phyloP scores from a whole-genome alignment of 2,113 vertebrate species.

The Trematocara marginatum region DNA sequence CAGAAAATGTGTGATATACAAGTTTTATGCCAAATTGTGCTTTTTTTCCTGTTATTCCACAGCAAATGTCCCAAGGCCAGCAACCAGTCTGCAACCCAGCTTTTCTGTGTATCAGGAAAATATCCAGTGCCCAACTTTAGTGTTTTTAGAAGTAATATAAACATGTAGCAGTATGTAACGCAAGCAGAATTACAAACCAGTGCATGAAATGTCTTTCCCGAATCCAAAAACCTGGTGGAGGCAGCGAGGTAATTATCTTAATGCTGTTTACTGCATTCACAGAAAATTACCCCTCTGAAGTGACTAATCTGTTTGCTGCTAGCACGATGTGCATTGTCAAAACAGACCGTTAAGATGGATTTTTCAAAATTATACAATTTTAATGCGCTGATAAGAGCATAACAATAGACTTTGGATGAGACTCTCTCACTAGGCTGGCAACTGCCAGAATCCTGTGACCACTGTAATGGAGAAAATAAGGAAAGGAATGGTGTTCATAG shows the following conservation, averaged over 20 bases:
- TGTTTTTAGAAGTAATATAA: neutral
- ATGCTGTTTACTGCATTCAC: conserved; percentile 40
- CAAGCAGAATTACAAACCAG: neutral
- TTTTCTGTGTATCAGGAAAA: neutral
- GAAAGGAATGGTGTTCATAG: neutral
- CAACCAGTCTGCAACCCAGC: neutral
- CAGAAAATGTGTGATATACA: neutral
- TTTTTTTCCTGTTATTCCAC: neutral
- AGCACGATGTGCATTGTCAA: conserved; percentile 6
- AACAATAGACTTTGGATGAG: neutral
- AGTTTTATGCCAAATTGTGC: neutral
- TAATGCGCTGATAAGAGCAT: conserved; percentile 39
- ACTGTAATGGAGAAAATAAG: neutral
- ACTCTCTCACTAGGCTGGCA: neutral
- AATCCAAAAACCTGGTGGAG: conserved; percentile 10
- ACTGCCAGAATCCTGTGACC: neutral
- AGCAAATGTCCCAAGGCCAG: neutral
- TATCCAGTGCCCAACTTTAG: neutral
- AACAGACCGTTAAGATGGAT: conserved; percentile 3
- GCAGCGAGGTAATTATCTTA: conserved; percentile 41
- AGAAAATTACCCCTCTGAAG: conserved; percentile 40
- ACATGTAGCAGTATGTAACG: neutral
- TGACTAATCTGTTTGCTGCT: conserved; percentile 31
- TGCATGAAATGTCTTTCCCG: neutral
- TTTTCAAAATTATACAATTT: conserved; percentile 29